These are phyloP conservation scores for Adrianichthys oophorus DNA, from an alignment of 2,797 vertebrate species.

Conservation along the genomic window DNA sequence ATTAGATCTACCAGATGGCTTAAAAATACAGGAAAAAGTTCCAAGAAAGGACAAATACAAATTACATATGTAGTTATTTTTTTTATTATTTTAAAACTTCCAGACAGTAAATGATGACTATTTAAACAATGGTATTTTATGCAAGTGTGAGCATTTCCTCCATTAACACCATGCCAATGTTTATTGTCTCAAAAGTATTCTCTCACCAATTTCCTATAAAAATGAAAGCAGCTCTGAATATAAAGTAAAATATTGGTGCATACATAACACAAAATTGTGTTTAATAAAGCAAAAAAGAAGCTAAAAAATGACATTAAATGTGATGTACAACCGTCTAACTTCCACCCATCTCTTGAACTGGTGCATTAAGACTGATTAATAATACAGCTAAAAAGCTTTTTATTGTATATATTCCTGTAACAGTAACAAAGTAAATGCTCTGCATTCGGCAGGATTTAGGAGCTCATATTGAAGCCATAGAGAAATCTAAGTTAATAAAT, in stretches of 20 bases:
- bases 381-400: no score
- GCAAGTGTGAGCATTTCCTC: neutral
- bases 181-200: neutral
- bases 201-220: neutral
- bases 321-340: no score
- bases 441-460: neutral
- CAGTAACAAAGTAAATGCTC: no score
- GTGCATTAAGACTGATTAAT: no score
- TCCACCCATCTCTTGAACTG: no score
- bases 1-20: no score
- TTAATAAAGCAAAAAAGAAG: no score
- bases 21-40: no score
- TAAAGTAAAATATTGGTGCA: no score
- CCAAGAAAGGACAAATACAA: neutral
- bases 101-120: neutral
- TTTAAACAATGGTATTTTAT: neutral
- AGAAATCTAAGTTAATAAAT: slow-evolving; percentile 13
- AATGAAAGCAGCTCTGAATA: neutral
- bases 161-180: neutral
- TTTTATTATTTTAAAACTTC: neutral
- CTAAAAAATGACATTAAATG: no score
- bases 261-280: no score
- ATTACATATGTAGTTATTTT: neutral
- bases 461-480: slow-evolving; percentile 11
- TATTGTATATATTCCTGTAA: no score